Conservation (phyloP, 2,888 invertebrate genomes). For the Augochlorella aurata region DNA sequence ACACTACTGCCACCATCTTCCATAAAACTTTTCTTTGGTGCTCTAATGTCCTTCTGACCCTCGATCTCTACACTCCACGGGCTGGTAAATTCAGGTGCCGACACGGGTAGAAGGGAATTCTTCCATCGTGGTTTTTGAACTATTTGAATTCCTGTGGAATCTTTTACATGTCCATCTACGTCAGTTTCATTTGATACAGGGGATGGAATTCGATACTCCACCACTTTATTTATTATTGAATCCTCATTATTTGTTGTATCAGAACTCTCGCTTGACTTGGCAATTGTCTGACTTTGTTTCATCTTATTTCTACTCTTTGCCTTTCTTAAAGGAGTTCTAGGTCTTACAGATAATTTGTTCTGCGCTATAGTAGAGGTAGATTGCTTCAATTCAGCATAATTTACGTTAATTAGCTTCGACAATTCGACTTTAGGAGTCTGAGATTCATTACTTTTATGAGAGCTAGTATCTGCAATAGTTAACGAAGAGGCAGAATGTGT, state of each 20-base stretch:
- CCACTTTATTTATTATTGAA: conserved; percentile 27
- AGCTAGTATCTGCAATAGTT: conserved; percentile 35
- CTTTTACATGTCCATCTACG: not conserved
- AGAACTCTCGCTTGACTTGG: conserved; percentile 63
- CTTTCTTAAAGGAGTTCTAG: conserved; percentile 65
- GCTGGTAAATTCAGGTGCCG: conserved; percentile 74
- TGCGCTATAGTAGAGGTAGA: conserved; percentile 14
- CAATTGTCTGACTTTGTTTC: conserved; percentile 24
- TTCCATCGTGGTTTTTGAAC: conserved; percentile 59
- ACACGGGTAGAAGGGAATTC: conserved; percentile 68
- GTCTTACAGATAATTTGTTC: conserved; percentile 55
- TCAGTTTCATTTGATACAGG: conserved; percentile 13
- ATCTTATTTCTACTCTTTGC: conserved; percentile 58
- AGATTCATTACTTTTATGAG: conserved; percentile 30
- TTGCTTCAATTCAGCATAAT: conserved; percentile 71
- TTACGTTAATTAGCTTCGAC: conserved; percentile 74
- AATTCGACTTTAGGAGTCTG: conserved; percentile 61
- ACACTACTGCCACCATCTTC: conserved; percentile 85
- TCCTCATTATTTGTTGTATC: conserved; percentile 72
- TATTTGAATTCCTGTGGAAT: conserved; percentile 24
- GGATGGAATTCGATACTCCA: conserved; percentile 46
- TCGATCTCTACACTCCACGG: conserved; percentile 75
- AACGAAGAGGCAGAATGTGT: conserved; percentile 48
- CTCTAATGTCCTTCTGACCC: conserved; percentile 82
- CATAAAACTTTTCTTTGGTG: conserved; percentile 84